Conservation (phyloP, 1,140 invertebrate genomes). For the Diprion similis region DNA sequence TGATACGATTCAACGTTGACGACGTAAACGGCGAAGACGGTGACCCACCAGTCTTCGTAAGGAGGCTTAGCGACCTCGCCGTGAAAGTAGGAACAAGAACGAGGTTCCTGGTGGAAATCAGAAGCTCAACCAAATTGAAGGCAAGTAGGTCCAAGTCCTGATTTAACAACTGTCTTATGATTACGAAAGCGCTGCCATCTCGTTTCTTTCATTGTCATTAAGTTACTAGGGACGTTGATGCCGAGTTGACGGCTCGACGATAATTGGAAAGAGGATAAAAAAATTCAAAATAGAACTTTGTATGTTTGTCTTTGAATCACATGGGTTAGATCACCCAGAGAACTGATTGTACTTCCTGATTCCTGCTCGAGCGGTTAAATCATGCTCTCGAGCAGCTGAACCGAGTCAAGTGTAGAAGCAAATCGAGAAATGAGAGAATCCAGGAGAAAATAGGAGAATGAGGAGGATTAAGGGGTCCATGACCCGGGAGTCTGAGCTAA, state of each 20-base stretch:
- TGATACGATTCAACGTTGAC: slow-evolving; percentile 49
- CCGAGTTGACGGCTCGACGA: no score
- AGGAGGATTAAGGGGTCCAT: slow-evolving; percentile 4
- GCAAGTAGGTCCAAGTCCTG: slow-evolving; percentile 58
- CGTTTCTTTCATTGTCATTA: slow-evolving; percentile 16
- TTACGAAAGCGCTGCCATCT: not conserved
- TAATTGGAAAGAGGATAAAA: no score
- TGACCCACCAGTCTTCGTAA: slow-evolving; percentile 78
- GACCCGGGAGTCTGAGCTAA: not conserved
- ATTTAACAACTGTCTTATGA: not conserved
- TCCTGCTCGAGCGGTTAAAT: not conserved
- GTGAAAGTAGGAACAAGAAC: slow-evolving; percentile 87
- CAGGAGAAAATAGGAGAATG: not conserved
- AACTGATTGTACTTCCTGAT: not conserved
- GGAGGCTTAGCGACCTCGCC: slow-evolving; percentile 78
- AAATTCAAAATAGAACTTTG: not conserved
- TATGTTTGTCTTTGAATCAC: slow-evolving; percentile 22
- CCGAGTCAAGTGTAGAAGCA: not conserved
- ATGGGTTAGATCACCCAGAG: not conserved
- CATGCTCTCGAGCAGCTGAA: not conserved
- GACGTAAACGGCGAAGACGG: slow-evolving; percentile 53
- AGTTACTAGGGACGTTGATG: not conserved
- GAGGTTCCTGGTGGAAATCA: slow-evolving; percentile 82
- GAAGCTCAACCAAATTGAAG: slow-evolving; percentile 78
- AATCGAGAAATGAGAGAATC: not conserved